Base-by-base conservation (phyloP, 2,888 invertebrate species). In the Coenonympha glycerion region DNA sequence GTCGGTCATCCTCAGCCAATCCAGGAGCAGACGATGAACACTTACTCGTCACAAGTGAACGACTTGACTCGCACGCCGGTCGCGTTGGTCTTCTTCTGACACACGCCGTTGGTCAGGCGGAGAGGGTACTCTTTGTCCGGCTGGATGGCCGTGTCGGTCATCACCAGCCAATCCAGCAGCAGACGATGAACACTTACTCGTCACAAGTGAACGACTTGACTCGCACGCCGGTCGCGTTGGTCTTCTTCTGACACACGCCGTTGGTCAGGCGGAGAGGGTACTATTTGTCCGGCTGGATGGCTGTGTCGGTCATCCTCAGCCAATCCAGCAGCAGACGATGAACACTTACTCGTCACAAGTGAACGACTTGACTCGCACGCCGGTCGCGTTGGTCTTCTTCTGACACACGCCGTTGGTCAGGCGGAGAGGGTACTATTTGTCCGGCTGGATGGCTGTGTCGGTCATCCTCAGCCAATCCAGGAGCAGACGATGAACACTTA, bases 81-180 rank as follows among this genome's bases (percentile, higher is more conserved):
- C n/a, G n/a, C n/a, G n/a, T n/a, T n/a, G n/a, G n/a, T n/a, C n/a
- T n/a, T n/a, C n/a, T n/a, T n/a, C n/a, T n/a, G n/a, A n/a, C n/a
- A n/a, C n/a, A n/a, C n/a, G n/a, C n/a, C n/a, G n/a, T n/a, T n/a
- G n/a, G n/a, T n/a, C n/a, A n/a, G n/a, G n/a, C n/a, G n/a, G n/a
- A n/a, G n/a, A n/a, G n/a, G n/a, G n/a, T n/a, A n/a, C n/a, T n/a
- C n/a, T n/a, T n/a, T n/a, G n/a, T n/a, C n/a, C n/a, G n/a, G n/a
- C n/a, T n/a, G n/a, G n/a, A n/a, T n/a, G n/a, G n/a, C n/a, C n/a
- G n/a, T n/a, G n/a, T n/a, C 45, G 52, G 8, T 88, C 36, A 80
- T 65, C 11, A 80, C 66, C 56, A 95, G 70, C 95, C 95, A 95
- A 9, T 89, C 76, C 0, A 95, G 80, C 0, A 95, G 88, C n/a